These are phyloP conservation scores for Phania funesta DNA, from an alignment of 2,888 invertebrate species.

Conservation along the genomic window DNA sequence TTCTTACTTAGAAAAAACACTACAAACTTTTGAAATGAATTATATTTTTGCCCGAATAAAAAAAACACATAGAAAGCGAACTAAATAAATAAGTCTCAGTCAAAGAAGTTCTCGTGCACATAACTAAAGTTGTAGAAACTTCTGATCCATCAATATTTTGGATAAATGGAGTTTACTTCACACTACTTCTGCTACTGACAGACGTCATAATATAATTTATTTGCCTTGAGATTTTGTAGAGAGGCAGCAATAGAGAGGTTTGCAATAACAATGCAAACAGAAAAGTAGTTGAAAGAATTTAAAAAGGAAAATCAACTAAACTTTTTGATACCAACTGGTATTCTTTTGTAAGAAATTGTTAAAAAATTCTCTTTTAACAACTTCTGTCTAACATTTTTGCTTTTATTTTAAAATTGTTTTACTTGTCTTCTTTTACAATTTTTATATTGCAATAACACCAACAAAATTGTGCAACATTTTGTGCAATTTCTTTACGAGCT, in stretches of 20 bases:
- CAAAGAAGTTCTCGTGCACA: constrained; percentile 21
- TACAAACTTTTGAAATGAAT: constrained; percentile 64
- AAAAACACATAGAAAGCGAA: not conserved
- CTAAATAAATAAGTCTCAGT: constrained; percentile 38
- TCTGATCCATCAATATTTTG: constrained; percentile 65
- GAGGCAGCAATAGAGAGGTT: not conserved
- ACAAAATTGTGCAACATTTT: constrained; percentile 52
- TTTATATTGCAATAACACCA: not conserved
- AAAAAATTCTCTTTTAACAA: constrained; percentile 65
- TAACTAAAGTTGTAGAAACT: constrained; percentile 48
- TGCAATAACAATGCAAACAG: constrained; percentile 26
- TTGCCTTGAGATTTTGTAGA: constrained; percentile 25
- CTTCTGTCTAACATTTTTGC: constrained; percentile 42
- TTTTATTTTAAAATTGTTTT: not conserved
- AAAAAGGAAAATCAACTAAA: constrained; percentile 56
- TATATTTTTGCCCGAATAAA: constrained; percentile 32
- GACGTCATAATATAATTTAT: constrained; percentile 65
- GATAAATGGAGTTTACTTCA: constrained; percentile 53
- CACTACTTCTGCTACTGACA: constrained; percentile 56
- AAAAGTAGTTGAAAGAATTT: constrained; percentile 27
- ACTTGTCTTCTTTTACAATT: not conserved
- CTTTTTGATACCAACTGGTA: constrained; percentile 66
- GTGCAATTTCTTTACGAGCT: constrained; percentile 48
- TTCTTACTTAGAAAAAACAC: constrained; percentile 17
- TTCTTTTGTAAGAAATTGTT: constrained; percentile 65